Percentiles rank a stretch among this genome's conserved stretches.
phyloP scores from a whole-genome alignment of 2,888 invertebrate genomes.

The Habrosyne pyritoides region DNA sequence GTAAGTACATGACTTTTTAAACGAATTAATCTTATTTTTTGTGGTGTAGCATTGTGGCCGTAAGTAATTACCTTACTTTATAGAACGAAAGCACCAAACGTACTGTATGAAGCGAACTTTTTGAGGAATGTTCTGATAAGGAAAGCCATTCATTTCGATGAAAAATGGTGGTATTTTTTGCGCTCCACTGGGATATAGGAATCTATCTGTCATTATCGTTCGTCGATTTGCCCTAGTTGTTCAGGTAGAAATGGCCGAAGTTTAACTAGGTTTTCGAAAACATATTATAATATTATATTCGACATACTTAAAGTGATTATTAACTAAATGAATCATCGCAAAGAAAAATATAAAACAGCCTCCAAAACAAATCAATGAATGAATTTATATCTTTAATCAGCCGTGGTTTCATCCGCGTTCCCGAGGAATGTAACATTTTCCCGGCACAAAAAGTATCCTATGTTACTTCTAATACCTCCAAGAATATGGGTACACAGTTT shows the following conservation, averaged over 20 bases:
- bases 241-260: not conserved
- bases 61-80: slow-evolving; percentile 46
- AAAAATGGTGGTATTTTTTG: slow-evolving; percentile 51
- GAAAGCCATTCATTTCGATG: slow-evolving; percentile 59
- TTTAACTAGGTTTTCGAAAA: not conserved
- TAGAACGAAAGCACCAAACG: slow-evolving; percentile 34
- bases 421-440: too few relatives aligned
- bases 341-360: too few relatives aligned
- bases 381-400: too few relatives aligned
- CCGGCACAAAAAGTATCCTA: too few relatives aligned
- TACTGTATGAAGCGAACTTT: slow-evolving; percentile 34
- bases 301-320: too few relatives aligned
- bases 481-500: too few relatives aligned
- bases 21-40: slow-evolving; percentile 29
- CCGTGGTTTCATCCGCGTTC: too few relatives aligned
- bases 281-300: not conserved
- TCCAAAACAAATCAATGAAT: too few relatives aligned
- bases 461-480: too few relatives aligned
- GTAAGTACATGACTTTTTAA: not conserved
- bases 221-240: not conserved
- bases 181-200: slow-evolving; percentile 28
- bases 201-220: not conserved
- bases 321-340: too few relatives aligned
- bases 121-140: slow-evolving; percentile 51
- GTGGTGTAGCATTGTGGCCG: slow-evolving; percentile 35